A percentile compares a stretch with the other conserved stretches of the same genome.
phyloP scores from a whole-genome alignment of 2,888 invertebrate species.

The Polylopha cassiicola region DNA sequence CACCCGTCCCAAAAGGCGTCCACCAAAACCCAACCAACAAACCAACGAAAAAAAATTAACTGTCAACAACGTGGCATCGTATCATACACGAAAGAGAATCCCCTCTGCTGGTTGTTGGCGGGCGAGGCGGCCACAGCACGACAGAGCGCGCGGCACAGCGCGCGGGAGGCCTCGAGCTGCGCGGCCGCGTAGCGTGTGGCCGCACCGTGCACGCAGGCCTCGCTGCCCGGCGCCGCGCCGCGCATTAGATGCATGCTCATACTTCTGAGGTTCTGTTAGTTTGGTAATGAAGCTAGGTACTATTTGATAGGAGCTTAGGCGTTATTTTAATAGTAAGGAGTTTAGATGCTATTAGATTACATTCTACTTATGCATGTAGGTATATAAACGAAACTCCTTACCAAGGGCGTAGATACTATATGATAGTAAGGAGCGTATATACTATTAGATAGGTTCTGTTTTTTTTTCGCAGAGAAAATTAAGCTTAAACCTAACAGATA shows the following conservation, averaged over 20 bases:
- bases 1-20: no score
- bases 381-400: no score
- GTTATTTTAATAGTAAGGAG: not conserved
- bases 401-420: no score
- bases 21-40: slow-evolving; percentile 7
- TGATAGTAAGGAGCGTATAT: no score
- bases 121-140: slow-evolving; percentile 83
- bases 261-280: slow-evolving; percentile 85
- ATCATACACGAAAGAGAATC: slow-evolving; percentile 86
- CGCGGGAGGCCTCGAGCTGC: slow-evolving; percentile 87
- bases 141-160: slow-evolving; percentile 85
- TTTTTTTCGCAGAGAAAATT: no score
- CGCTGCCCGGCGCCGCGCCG: slow-evolving; percentile 70
- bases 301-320: slow-evolving; percentile 14
- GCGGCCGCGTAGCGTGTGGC: slow-evolving; percentile 89
- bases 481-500: no score
- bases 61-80: not conserved
- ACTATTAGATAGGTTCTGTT: no score
- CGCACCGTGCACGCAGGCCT: slow-evolving; percentile 83
- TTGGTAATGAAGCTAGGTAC: slow-evolving; percentile 2
- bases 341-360: no score
- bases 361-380: no score
- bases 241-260: slow-evolving; percentile 88
- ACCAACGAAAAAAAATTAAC: slow-evolving; percentile 16
- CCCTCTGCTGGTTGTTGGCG: slow-evolving; percentile 82